phyloP scores from a whole-genome alignment of 2,113 vertebrate species.

The Riparia riparia region DNA sequence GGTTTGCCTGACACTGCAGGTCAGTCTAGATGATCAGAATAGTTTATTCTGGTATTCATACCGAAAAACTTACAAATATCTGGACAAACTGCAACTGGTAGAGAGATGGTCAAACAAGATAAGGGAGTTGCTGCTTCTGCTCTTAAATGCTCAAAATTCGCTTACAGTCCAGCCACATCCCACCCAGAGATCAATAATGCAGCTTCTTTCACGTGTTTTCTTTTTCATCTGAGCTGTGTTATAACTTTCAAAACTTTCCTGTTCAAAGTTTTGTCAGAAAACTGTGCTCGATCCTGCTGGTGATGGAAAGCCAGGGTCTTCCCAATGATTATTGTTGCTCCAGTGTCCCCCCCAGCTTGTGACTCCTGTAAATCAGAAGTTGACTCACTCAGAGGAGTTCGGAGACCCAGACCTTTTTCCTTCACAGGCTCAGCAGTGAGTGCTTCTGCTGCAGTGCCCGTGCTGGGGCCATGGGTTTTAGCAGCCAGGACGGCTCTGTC shows the following conservation, averaged over 20 bases:
- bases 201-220: neutral
- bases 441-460: accelerated
- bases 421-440: accelerated
- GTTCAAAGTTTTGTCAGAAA: neutral
- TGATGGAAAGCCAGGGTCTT: neutral
- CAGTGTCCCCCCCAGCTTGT: neutral
- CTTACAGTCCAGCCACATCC: neutral
- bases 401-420: neutral
- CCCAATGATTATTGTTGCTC: accelerated
- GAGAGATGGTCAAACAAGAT: neutral
- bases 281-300: neutral
- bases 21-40: neutral
- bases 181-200: neutral
- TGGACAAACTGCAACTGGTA: accelerated
- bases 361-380: neutral
- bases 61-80: neutral
- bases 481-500: neutral
- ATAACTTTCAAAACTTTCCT: neutral
- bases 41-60: neutral
- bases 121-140: neutral
- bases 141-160: accelerated
- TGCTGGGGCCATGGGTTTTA: neutral
- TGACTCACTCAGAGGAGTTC: neutral
- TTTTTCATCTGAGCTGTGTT: neutral
- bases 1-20: neutral